These are phyloP conservation scores for Eptatretus atami DNA, from an alignment of 2,797 vertebrate genomes.

Conservation along the genomic window DNA sequence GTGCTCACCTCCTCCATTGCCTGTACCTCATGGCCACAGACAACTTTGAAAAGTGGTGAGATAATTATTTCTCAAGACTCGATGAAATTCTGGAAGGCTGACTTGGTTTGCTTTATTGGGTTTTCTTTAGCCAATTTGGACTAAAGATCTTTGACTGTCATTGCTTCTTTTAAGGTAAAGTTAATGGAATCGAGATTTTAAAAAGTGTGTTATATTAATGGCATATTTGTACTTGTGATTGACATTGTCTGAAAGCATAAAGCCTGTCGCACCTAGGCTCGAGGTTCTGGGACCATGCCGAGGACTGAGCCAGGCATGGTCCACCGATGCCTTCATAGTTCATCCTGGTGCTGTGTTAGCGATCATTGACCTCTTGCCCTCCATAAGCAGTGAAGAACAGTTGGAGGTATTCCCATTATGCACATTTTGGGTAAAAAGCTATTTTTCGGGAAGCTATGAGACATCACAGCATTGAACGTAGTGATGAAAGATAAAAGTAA, in stretches of 20 bases:
- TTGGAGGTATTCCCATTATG: conserved; percentile 35
- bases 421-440: neutral
- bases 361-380: conserved; percentile 66
- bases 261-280: no score
- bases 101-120: no score
- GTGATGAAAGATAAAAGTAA: no score
- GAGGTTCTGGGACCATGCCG: conserved; percentile 7
- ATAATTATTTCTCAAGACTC: neutral
- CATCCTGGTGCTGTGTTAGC: conserved; percentile 70
- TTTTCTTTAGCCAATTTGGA: no score
- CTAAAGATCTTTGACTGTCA: no score
- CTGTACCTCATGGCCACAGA: conserved; percentile 92
- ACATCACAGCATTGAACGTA: no score
- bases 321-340: conserved; percentile 46
- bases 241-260: no score
- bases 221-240: no score
- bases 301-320: conserved; percentile 19
- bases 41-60: conserved; percentile 70
- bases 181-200: no score
- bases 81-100: conserved; percentile 4
- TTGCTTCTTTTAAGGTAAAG: no score
- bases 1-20: conserved; percentile 89
- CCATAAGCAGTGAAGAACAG: conserved; percentile 42
- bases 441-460: no score
- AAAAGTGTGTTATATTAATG: no score